Evolutionary conservation across 1,140 invertebrate genomes (phyloP).

Genomic region (Calosoma granatense): DNA sequence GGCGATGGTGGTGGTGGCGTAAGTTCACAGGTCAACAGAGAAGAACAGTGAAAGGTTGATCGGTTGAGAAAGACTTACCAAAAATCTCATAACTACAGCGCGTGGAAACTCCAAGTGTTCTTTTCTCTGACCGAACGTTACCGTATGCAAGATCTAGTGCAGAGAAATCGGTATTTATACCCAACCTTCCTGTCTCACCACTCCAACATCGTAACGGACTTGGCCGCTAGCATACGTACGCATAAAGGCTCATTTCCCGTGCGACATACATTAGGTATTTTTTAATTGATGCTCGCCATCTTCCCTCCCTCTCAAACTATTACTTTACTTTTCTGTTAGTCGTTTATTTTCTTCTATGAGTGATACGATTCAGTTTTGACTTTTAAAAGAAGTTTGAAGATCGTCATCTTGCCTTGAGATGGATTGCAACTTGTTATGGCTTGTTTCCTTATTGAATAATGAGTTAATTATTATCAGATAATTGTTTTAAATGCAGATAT

Average conservation of each 20-base stretch:
- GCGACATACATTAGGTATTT: neutral
- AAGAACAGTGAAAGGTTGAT: conserved; percentile 23
- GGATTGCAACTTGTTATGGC: too few relatives aligned
- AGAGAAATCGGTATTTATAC: conserved; percentile 28
- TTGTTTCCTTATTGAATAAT: too few relatives aligned
- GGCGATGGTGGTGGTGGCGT: neutral
- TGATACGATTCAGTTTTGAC: neutral
- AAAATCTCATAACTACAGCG: conserved; percentile 23
- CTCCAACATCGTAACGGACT: neutral
- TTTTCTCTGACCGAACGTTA: conserved; percentile 1
- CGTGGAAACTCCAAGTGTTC: conserved; percentile 8
- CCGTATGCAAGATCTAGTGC: conserved; percentile 12
- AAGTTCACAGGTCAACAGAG: neutral
- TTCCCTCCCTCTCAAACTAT: neutral
- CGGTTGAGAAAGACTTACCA: conserved; percentile 22
- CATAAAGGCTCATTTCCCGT: neutral
- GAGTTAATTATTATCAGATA: too few relatives aligned
- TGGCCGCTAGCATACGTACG: too few relatives aligned
- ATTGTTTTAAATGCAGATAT: too few relatives aligned
- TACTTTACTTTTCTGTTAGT: neutral
- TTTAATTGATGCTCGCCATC: neutral
- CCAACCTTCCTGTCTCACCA: conserved; percentile 15
- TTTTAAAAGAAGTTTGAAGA: neutral
- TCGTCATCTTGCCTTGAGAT: too few relatives aligned
- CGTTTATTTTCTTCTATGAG: too few relatives aligned